Conservation (phyloP, 2,888 invertebrate genomes). For the Eilema caniola region DNA sequence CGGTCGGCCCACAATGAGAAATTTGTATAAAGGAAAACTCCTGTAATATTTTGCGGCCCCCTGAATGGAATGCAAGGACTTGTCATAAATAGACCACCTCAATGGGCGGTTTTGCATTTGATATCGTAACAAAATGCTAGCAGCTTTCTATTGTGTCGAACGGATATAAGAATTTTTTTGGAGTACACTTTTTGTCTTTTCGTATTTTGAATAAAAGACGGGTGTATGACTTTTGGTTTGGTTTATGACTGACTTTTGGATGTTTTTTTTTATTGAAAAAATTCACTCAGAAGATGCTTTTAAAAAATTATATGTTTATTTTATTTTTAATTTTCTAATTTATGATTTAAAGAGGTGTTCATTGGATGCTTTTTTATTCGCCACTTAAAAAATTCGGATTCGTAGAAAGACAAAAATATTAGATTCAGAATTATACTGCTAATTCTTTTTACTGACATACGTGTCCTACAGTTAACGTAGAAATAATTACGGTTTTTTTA, state of each 20-base stretch:
- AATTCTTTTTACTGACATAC: background rate
- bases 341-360: too few species aligned
- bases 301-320: too few species aligned
- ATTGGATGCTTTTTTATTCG: too few species aligned
- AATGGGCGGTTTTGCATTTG: constrained; percentile 41
- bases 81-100: constrained; percentile 46
- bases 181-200: constrained; percentile 17
- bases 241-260: background rate
- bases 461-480: background rate
- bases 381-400: too few species aligned
- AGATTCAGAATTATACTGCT: too few species aligned
- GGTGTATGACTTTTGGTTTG: background rate
- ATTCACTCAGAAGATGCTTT: background rate
- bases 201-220: constrained; percentile 3
- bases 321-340: too few species aligned
- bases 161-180: constrained; percentile 19
- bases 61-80: constrained; percentile 51
- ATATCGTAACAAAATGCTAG: constrained; percentile 43
- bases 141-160: constrained; percentile 19
- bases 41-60: constrained; percentile 49
- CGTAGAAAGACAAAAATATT: background rate
- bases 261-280: background rate
- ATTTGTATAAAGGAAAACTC: constrained; percentile 42
- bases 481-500: constrained; percentile 8
- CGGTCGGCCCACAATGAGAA: constrained; percentile 46